A percentile compares a stretch with the other conserved stretches of the same genome.
Evolutionary conservation across 2,113 vertebrate species (phyloP).

Genomic region (Pleuronectes platessa): DNA sequence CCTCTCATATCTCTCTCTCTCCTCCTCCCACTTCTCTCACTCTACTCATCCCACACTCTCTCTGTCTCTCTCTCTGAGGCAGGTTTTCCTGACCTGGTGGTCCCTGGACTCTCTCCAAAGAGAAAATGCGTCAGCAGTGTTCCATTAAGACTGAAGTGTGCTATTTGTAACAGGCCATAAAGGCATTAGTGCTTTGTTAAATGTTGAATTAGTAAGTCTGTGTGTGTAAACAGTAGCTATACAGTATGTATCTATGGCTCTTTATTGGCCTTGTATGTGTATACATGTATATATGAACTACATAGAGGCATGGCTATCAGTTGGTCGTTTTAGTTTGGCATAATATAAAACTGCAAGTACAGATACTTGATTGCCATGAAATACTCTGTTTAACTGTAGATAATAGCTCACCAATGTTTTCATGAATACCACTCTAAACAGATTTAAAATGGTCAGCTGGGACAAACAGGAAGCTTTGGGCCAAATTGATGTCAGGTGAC

Average conservation of each 20-base stretch:
- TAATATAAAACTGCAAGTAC: too few relatives aligned
- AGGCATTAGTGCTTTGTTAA: not conserved
- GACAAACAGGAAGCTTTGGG: conserved; percentile 28
- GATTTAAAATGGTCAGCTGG: not conserved
- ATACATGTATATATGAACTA: not conserved
- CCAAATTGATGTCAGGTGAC: conserved; percentile 77
- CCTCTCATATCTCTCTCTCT: not conserved
- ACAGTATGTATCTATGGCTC: not conserved
- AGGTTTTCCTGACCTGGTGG: conserved; percentile 49
- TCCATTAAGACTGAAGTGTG: conserved; percentile 29
- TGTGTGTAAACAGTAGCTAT: not conserved
- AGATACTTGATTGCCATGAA: too few relatives aligned
- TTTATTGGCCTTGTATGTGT: not conserved
- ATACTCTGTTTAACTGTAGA: not conserved
- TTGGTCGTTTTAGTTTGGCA: not conserved
- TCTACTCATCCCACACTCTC: not conserved
- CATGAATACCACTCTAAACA: not conserved
- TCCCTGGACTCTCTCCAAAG: conserved; percentile 50
- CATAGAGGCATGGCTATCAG: not conserved
- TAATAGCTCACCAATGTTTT: not conserved
- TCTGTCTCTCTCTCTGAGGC: not conserved
- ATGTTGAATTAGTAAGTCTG: not conserved
- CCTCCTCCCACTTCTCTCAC: not conserved
- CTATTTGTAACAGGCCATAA: not conserved
- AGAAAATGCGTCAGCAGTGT: conserved; percentile 56